phyloP scores from a whole-genome alignment of 2,113 vertebrate genomes.

The Rhizomys pruinosus region DNA sequence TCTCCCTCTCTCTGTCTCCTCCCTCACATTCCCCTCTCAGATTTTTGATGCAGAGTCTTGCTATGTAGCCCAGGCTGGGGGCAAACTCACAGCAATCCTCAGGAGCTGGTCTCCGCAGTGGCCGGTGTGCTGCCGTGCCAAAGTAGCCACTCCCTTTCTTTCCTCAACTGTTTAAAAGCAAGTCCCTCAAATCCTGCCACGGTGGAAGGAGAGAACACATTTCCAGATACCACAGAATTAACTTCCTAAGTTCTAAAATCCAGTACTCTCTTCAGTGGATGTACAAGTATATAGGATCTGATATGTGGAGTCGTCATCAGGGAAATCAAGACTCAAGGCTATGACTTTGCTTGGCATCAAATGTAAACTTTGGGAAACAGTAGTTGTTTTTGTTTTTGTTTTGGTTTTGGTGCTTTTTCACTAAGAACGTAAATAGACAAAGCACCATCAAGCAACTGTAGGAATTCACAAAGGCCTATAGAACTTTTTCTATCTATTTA shows the following conservation, averaged over 20 bases:
- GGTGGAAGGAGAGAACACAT: background rate
- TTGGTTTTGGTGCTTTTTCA: conserved; percentile 35
- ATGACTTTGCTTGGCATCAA: conserved; percentile 30
- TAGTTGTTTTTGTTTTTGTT: too few species aligned
- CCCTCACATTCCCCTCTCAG: too few species aligned
- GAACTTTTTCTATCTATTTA: background rate
- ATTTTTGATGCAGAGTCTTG: background rate
- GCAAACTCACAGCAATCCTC: background rate
- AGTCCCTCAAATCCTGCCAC: background rate
- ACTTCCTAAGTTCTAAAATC: conserved; percentile 21
- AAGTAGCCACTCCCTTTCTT: background rate
- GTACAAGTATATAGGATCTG: background rate
- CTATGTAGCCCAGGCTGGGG: background rate
- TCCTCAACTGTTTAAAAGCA: conserved; percentile 38
- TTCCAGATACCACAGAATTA: background rate
- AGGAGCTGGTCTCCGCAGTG: background rate
- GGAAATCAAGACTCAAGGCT: conserved; percentile 11
- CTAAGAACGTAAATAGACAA: conserved; percentile 35
- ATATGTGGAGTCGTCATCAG: background rate
- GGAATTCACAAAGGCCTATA: conserved; percentile 32
- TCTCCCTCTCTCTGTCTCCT: background rate
- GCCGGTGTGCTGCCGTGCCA: too few species aligned
- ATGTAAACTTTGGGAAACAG: conserved; percentile 9
- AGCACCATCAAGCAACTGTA: conserved; percentile 30
- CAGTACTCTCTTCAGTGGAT: background rate